phyloP scores from a whole-genome alignment of 2,888 invertebrate genomes.

The Orthosia gracilis region DNA sequence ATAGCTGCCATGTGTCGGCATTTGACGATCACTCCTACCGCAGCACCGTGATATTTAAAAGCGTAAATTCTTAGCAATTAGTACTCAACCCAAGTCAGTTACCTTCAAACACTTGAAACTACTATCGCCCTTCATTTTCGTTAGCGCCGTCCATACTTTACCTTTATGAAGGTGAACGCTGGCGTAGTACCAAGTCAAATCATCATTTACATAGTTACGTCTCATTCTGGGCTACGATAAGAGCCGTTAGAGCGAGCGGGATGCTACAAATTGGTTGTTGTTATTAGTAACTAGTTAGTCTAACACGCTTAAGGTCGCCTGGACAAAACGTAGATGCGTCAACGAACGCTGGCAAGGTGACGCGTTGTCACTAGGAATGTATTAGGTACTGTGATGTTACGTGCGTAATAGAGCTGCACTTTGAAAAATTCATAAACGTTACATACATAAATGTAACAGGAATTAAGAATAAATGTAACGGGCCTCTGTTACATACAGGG shows the following conservation, averaged over 20 bases:
- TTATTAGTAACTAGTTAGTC: conserved; percentile 81
- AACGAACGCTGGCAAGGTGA: conserved; percentile 90
- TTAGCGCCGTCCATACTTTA: conserved; percentile 88
- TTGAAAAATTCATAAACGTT: conserved; percentile 75
- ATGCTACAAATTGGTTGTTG: conserved; percentile 83
- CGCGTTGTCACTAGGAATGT: conserved; percentile 88
- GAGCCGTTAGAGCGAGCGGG: conserved; percentile 80
- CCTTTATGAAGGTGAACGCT: conserved; percentile 87
- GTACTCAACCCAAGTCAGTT: conserved; percentile 79
- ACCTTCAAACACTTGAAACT: conserved; percentile 86
- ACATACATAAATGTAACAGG: conserved; percentile 77
- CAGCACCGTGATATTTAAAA: conserved; percentile 70
- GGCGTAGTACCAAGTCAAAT: conserved; percentile 76
- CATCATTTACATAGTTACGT: conserved; percentile 78
- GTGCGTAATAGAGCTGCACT: conserved; percentile 70
- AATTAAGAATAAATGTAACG: conserved; percentile 79
- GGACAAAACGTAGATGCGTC: conserved; percentile 90
- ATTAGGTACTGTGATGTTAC: conserved; percentile 83
- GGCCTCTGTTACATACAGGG: conserved; percentile 53
- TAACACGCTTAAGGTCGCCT: conserved; percentile 89
- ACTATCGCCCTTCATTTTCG: conserved; percentile 90
- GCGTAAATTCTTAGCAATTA: conserved; percentile 82
- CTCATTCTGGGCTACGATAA: conserved; percentile 76
- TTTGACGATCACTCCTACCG: conserved; percentile 40
- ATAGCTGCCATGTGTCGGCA: conserved; percentile 52